Percentiles rank a stretch among this genome's conserved stretches.
Conservation (phyloP, 2,888 invertebrate genomes). For the Mythimna lalbum region DNA sequence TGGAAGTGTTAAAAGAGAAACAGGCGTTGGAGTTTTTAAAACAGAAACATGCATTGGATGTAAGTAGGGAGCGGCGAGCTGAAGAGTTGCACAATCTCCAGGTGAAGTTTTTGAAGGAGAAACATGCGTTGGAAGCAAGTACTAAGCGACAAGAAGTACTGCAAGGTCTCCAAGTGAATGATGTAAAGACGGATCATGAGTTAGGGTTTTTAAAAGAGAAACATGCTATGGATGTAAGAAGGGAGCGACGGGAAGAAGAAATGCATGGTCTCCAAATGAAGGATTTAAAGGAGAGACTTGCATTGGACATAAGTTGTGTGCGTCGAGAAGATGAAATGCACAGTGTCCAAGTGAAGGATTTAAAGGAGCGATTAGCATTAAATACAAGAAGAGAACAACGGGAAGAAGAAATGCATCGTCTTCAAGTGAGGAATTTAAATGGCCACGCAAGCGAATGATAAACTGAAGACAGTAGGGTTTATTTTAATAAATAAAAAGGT, state of each 20-base stretch:
- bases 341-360: not conserved
- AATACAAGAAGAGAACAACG: not conserved
- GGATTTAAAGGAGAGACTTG: not conserved
- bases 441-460: too few species aligned
- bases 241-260: not conserved
- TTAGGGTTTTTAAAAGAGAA: not conserved
- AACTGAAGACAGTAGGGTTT: too few species aligned
- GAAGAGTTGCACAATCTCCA: not conserved
- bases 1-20: not conserved
- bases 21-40: not conserved
- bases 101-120: not conserved
- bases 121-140: not conserved
- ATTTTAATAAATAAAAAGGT: too few species aligned
- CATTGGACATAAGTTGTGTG: not conserved
- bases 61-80: not conserved
- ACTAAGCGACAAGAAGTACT: not conserved
- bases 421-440: too few species aligned
- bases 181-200: not conserved
- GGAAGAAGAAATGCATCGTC: too few species aligned
- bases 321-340: not conserved
- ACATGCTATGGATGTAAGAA: not conserved
- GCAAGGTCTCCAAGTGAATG: not conserved
- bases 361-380: not conserved
- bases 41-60: not conserved
- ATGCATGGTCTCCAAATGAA: not conserved